These are phyloP conservation scores for Aphrocallistes beatrix DNA, from an alignment of 37 sponge, comb jelly and placozoan genomes.

Conservation along the genomic window DNA sequence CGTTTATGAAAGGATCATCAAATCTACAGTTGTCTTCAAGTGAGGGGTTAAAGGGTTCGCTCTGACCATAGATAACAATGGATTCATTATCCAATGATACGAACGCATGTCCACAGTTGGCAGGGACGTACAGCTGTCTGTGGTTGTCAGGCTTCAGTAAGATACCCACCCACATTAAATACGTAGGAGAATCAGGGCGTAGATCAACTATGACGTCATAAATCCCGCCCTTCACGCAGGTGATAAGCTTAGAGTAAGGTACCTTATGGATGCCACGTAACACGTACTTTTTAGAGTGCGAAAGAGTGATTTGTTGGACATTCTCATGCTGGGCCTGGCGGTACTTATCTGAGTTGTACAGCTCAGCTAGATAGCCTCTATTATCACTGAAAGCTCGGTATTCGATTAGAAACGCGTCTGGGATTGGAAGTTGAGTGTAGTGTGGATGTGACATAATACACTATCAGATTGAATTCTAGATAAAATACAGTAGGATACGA, in stretches of 20 bases:
- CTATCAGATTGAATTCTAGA: background rate
- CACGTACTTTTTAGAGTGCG: background rate
- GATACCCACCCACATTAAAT: background rate
- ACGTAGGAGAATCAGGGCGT: background rate
- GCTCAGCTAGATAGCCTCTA: constrained; percentile 6
- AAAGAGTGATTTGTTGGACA: background rate
- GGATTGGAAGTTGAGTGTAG: background rate
- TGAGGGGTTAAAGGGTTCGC: background rate
- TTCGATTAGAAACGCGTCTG: background rate
- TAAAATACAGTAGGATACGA: background rate
- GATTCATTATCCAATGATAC: background rate
- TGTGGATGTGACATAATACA: background rate
- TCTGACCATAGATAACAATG: background rate
- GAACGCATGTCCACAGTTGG: constrained; percentile 10
- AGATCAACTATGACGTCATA: constrained; percentile 17
- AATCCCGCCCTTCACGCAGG: background rate
- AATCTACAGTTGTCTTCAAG: background rate
- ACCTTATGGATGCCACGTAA: constrained; percentile 6
- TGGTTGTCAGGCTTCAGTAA: background rate
- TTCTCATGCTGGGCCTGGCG: background rate
- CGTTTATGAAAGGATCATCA: background rate
- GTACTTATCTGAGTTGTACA: background rate
- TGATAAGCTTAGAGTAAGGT: background rate
- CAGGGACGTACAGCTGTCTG: background rate
- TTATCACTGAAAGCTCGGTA: background rate